Conservation (phyloP, 2,888 invertebrate species). For the Steromphala cineraria region DNA sequence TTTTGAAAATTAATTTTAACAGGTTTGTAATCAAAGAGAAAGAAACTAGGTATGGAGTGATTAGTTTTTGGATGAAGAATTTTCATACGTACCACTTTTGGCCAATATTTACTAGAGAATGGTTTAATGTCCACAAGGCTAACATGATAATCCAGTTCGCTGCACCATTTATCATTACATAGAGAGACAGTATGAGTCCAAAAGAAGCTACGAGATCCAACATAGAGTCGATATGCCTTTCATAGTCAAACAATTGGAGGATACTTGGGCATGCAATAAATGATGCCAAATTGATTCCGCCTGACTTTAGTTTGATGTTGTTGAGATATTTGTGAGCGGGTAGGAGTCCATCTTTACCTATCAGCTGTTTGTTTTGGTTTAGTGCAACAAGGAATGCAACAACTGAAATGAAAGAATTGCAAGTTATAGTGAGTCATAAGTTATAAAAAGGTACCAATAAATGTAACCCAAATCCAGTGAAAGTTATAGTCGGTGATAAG, state of each 20-base stretch:
- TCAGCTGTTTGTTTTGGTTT: constrained; percentile 73
- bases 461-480: too few species aligned
- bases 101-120: constrained; percentile 74
- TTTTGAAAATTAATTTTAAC: too few species aligned
- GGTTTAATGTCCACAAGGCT: constrained; percentile 74
- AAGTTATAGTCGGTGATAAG: too few species aligned
- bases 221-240: constrained; percentile 58
- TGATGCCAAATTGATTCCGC: constrained; percentile 45
- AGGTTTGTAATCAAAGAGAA: too few species aligned
- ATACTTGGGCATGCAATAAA: constrained; percentile 66
- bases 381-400: constrained; percentile 74
- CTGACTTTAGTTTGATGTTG: constrained; percentile 49
- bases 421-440: too few species aligned
- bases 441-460: too few species aligned
- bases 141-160: constrained; percentile 74
- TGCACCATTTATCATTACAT: constrained; percentile 69
- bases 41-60: too few species aligned
- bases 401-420: constrained; percentile 49
- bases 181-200: constrained; percentile 68
- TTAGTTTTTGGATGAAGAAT: too few species aligned
- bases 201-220: constrained; percentile 69
- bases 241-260: constrained; percentile 71
- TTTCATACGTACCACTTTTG: constrained; percentile 65
- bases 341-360: constrained; percentile 73
- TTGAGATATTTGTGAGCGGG: constrained; percentile 69